phyloP scores from a whole-genome alignment of 2,888 invertebrate genomes.

The Conops quadrifasciatus region DNA sequence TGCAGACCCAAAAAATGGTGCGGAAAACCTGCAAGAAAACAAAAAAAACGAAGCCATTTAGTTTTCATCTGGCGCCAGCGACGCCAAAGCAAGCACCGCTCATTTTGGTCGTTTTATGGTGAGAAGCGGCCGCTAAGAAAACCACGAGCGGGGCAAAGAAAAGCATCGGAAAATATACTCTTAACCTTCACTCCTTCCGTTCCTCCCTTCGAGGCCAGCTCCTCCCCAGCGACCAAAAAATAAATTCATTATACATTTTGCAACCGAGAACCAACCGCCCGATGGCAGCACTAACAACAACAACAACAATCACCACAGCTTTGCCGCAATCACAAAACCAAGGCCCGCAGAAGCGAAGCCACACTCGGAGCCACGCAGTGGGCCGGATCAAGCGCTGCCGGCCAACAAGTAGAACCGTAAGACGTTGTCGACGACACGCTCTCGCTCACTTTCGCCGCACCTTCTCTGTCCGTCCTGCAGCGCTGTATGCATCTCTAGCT shows the following conservation, averaged over 20 bases:
- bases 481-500: neutral
- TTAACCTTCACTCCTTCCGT: neutral
- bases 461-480: conserved; percentile 1
- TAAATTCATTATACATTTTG: conserved; percentile 59
- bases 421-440: conserved; percentile 10
- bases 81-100: conserved; percentile 60
- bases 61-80: conserved; percentile 52
- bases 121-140: conserved; percentile 32
- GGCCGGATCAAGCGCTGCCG: neutral
- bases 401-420: conserved; percentile 20
- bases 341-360: conserved; percentile 29
- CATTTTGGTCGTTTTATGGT: conserved; percentile 54
- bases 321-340: conserved; percentile 32
- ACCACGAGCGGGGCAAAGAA: neutral
- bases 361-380: conserved; percentile 12
- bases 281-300: conserved; percentile 10
- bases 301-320: conserved; percentile 13
- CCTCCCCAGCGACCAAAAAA: conserved; percentile 43
- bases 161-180: neutral
- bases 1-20: conserved; percentile 78
- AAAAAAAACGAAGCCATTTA: conserved; percentile 21
- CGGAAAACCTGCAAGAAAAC: conserved; percentile 71
- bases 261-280: conserved; percentile 19
- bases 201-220: neutral
- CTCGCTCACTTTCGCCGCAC: conserved; percentile 6